Evolutionary conservation across 2,888 invertebrate species (phyloP).

Genomic region (Cryptosula pallasiana): DNA sequence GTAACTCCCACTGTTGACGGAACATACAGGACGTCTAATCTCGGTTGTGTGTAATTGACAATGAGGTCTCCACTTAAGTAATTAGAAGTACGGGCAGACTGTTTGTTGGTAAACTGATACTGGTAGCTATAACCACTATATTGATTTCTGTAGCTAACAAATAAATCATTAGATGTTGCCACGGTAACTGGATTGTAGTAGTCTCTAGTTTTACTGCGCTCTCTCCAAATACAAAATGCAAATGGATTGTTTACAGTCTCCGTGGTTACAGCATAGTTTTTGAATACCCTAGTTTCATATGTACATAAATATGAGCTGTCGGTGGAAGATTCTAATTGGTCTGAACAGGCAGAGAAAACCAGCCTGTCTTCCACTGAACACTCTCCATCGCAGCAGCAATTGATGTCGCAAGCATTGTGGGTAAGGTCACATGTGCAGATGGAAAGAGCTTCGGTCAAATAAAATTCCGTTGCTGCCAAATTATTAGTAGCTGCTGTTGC

Average conservation of each 20-base stretch:
- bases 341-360: conserved; percentile 61
- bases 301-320: neutral
- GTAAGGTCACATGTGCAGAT: conserved; percentile 52
- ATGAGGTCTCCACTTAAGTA: conserved; percentile 3
- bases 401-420: conserved; percentile 66
- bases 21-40: neutral
- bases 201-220: neutral
- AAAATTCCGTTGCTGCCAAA: too few relatives aligned
- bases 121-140: neutral
- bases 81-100: neutral
- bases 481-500: too few relatives aligned
- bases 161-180: neutral
- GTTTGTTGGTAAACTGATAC: neutral
- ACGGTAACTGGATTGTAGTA: neutral
- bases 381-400: conserved; percentile 78
- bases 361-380: conserved; percentile 62
- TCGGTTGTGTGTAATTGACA: neutral
- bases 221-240: conserved; percentile 13
- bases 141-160: neutral
- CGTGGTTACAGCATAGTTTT: neutral
- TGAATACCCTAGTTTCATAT: neutral
- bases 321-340: neutral
- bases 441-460: too few relatives aligned
- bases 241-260: neutral
- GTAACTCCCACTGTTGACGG: neutral